Conservation (phyloP, 30 jellyfish, hydroid and myxozoan genomes). For the Phacellophora camtschatica region DNA sequence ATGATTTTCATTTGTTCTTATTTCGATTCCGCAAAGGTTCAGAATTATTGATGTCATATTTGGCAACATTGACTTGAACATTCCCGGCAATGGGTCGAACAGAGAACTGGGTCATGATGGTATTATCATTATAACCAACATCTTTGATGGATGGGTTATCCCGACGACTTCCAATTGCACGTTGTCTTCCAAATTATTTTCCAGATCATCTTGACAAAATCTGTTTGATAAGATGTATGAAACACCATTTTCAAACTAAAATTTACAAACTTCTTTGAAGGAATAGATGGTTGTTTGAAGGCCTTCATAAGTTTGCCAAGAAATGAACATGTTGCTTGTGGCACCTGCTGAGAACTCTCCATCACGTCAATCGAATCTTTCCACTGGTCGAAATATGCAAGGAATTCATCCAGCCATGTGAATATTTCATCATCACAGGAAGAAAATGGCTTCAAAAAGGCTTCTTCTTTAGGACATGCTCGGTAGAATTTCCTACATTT, state of each 20-base stretch:
- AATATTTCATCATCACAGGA: conserved; percentile 5
- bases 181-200: conserved; percentile 25
- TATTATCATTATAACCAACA: conserved; percentile 32
- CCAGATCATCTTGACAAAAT: conserved; percentile 48
- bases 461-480: neutral
- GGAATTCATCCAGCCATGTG: neutral
- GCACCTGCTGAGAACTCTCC: conserved; percentile 33
- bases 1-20: too few relatives aligned
- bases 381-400: conserved; percentile 26
- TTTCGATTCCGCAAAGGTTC: too few relatives aligned
- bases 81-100: too few relatives aligned
- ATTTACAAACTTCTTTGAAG: neutral
- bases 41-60: too few relatives aligned
- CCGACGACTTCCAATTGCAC: conserved; percentile 22
- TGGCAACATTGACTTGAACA: too few relatives aligned
- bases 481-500: neutral
- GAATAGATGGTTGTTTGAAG: conserved; percentile 30
- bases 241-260: conserved; percentile 4
- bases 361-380: neutral
- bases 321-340: conserved; percentile 17
- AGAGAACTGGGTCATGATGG: neutral
- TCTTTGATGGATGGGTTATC: conserved; percentile 21
- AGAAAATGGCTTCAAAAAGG: neutral
- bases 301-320: conserved; percentile 49
- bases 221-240: conserved; percentile 35